phyloP scores from a whole-genome alignment of 2,113 vertebrate species.

The Phylloscopus trochiloides region DNA sequence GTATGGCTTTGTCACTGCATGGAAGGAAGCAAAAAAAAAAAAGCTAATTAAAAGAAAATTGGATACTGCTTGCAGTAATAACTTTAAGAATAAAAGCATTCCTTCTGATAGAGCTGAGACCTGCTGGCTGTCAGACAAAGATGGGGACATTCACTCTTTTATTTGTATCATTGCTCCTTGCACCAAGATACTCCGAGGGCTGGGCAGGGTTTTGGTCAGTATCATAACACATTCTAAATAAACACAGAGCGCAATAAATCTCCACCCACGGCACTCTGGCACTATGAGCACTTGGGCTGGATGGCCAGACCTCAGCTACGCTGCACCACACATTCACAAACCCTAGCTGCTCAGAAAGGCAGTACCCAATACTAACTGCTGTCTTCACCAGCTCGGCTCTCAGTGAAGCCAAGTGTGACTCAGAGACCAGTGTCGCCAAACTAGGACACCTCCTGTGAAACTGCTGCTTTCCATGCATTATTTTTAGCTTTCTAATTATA shows the following conservation, averaged over 20 bases:
- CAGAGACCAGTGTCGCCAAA: background rate
- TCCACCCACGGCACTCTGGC: background rate
- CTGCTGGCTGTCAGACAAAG: background rate
- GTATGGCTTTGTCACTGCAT: background rate
- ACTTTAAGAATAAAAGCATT: background rate
- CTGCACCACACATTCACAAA: background rate
- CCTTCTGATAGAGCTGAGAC: background rate
- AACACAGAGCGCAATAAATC: background rate
- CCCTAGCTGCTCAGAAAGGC: background rate
- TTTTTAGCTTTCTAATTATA: slow-evolving; percentile 47
- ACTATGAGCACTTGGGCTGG: background rate
- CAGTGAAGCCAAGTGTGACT: background rate
- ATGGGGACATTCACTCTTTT: background rate
- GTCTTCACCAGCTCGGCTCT: background rate
- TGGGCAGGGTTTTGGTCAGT: background rate
- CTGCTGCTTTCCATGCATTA: background rate
- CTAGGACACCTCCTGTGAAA: background rate
- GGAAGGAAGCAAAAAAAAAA: background rate
- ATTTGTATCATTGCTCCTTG: background rate
- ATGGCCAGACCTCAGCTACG: background rate
- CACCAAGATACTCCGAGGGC: background rate
- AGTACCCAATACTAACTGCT: background rate
- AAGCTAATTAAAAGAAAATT: background rate
- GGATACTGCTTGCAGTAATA: background rate
- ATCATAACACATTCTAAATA: background rate